Conservation (phyloP, 2,888 invertebrate genomes). For the Cotesia congregata region DNA sequence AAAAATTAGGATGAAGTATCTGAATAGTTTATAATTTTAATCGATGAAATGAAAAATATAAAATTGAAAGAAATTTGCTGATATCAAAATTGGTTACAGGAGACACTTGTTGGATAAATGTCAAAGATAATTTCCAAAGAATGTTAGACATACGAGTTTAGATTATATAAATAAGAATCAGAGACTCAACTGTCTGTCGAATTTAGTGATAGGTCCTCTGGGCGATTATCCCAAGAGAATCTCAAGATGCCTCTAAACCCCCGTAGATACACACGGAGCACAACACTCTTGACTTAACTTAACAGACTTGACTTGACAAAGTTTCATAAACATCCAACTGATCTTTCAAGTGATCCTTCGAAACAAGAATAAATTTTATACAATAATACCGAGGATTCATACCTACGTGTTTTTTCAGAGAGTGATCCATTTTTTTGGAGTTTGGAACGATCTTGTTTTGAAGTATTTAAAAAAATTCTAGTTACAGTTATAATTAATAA, state of each 20-base stretch:
- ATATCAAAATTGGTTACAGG: neutral
- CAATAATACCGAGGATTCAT: conserved; percentile 1
- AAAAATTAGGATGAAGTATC: no score
- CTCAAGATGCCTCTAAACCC: neutral
- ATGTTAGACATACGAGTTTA: conserved; percentile 1
- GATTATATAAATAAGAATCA: neutral
- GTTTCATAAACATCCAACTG: conserved; percentile 22
- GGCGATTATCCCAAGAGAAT: conserved; percentile 10
- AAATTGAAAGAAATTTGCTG: neutral
- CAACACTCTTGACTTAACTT: neutral
- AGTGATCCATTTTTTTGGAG: conserved; percentile 29
- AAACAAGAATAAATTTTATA: conserved; percentile 31
- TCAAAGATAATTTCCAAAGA: conserved; percentile 12
- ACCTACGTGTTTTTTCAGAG: neutral
- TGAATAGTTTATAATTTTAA: neutral
- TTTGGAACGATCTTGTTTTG: conserved; percentile 2
- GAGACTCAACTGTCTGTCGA: neutral
- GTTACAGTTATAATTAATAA: neutral
- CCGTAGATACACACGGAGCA: neutral
- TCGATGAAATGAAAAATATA: neutral
- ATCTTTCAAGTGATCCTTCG: conserved; percentile 22
- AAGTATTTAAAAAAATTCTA: neutral
- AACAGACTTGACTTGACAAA: neutral
- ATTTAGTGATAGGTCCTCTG: conserved; percentile 12
- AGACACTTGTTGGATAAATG: neutral